Evolutionary conservation across 2,888 invertebrate species (phyloP), one percentile per base, ranked within the genome.

Genomic region (Yponomeuta malinellus): DNA sequence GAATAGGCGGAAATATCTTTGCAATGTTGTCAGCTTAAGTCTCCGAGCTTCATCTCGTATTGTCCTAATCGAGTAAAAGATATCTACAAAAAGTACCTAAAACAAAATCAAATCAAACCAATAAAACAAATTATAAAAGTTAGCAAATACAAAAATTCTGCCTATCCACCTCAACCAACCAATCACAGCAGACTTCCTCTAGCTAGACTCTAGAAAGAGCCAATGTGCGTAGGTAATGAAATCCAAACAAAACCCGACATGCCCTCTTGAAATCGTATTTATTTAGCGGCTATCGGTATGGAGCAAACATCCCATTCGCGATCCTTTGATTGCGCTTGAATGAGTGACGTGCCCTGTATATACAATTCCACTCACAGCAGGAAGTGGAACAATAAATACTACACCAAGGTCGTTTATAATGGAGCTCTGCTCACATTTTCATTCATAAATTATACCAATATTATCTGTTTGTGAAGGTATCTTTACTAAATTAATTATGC

Each of bases 281-380:
- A 59, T 15, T 59, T 59, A 59, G 52, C 15, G 52, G 52, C 52
- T 59, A 59, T 59, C 15, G 43, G 59, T 71, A 63, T 31, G 83
- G 81, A 80, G 85, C 84, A 88, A 89, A 88, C 89, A 90, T 89
- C 89, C 89, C 87, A 89, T 89, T 90, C 89, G 86, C 80, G 80
- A 86, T 88, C 87, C 88, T 90, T 90, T 87, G 89, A 90, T 90
- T 89, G 87, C 85, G 84, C 80, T 79, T 87, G 87, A 90, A 89
- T 89, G 90, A 89, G 85, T 89, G 90, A 90, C 90, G 90, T 89
- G 89, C 83, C 84, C 79, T 78, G 88, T 82, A 83, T 89, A 85
- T 85, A 89, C 87, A 88, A 89, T 85, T 83, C 82, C 78, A 80
- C 77, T 84, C 81, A 81, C 81, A 85, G 83, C 89, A 90, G 91